A percentile compares a stretch with the other conserved stretches of the same genome.
Evolutionary conservation across 2,888 invertebrate genomes (phyloP).

Genomic region (Rambutsinella grinnellia): DNA sequence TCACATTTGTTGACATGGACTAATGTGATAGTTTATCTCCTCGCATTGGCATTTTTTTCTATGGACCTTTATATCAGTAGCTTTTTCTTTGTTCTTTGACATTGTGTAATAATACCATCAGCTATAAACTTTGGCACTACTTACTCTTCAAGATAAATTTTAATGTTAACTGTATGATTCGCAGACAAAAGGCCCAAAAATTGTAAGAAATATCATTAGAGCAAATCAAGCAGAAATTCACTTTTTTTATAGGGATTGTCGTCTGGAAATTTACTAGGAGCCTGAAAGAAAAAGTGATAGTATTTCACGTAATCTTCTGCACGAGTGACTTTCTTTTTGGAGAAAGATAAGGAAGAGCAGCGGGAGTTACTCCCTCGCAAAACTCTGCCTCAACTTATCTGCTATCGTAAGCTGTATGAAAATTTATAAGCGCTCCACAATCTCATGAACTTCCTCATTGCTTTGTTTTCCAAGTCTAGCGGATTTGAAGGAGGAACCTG

Average conservation of each 20-base stretch:
- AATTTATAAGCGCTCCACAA: background rate
- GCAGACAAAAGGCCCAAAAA: too few species aligned
- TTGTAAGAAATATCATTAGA: too few species aligned
- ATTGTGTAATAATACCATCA: too few species aligned
- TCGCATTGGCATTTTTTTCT: background rate
- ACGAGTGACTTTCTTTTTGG: background rate
- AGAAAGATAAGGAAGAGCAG: background rate
- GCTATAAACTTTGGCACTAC: too few species aligned
- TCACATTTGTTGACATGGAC: constrained; percentile 30
- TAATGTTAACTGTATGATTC: too few species aligned
- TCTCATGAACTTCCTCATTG: background rate
- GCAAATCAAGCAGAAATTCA: background rate
- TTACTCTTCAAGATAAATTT: too few species aligned
- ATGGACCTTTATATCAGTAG: background rate
- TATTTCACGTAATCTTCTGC: too few species aligned
- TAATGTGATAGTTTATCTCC: constrained; percentile 18
- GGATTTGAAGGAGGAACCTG: background rate
- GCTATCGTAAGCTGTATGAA: background rate
- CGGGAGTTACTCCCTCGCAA: too few species aligned
- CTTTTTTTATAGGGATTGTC: background rate
- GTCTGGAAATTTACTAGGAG: background rate
- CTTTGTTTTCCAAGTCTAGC: background rate
- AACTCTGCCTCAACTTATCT: background rate
- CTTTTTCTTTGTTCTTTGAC: background rate
- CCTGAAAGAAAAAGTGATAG: background rate